phyloP scores from a whole-genome alignment of 2,113 vertebrate genomes.

The Aviceda subcristata region DNA sequence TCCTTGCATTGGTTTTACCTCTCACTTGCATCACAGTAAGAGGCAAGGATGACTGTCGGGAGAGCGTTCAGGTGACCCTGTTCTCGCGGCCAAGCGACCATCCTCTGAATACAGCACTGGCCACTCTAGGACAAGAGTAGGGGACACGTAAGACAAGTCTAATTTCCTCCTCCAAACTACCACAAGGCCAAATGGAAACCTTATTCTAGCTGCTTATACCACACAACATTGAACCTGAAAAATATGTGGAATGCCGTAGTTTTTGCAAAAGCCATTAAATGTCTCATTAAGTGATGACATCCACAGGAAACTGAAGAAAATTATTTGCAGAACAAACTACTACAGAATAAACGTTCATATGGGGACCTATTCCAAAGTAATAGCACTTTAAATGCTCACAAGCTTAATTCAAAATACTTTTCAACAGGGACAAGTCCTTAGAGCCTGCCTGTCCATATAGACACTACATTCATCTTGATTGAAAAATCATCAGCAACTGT shows the following conservation, averaged over 20 bases:
- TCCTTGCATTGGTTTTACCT: neutral
- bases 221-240: neutral
- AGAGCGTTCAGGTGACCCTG: neutral
- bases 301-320: neutral
- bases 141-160: fast-evolving
- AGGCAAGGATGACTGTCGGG: neutral
- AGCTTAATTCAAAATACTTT: neutral
- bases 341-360: neutral
- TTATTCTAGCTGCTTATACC: neutral
- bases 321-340: neutral
- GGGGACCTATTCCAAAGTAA: neutral
- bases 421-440: neutral
- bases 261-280: neutral
- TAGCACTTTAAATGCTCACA: neutral
- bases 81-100: neutral
- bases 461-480: neutral
- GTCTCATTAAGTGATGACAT: neutral
- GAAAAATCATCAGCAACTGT: neutral
- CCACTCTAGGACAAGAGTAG: neutral
- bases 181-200: neutral
- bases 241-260: neutral
- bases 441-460: fast-evolving
- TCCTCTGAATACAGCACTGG: neutral
- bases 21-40: neutral
- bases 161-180: neutral